Conservation (phyloP, 2,113 vertebrate species). For the Apodemus sylvaticus region DNA sequence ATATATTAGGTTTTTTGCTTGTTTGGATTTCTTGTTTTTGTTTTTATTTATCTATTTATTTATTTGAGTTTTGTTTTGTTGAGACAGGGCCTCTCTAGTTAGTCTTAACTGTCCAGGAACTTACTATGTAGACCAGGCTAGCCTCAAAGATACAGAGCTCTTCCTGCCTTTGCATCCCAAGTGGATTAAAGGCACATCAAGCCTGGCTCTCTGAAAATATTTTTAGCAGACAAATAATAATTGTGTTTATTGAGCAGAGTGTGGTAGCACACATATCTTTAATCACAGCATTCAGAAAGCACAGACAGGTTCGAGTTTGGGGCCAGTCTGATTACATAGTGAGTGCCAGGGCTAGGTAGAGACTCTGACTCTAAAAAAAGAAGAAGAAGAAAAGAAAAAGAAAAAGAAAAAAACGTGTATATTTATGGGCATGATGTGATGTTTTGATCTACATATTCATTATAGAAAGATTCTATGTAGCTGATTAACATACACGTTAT, state of each 20-base stretch:
- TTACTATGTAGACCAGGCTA: background rate
- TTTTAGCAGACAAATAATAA: background rate
- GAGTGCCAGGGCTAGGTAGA: background rate
- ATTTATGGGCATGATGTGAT: background rate
- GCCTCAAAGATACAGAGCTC: background rate
- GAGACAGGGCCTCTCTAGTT: background rate
- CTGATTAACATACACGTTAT: background rate
- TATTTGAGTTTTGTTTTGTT: background rate
- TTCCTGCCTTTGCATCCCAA: background rate
- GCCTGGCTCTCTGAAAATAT: background rate
- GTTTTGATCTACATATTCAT: constrained; percentile 2
- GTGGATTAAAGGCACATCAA: background rate
- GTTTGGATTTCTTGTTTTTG: background rate
- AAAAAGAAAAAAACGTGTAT: no score
- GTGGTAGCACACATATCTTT: background rate
- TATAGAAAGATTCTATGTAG: background rate
- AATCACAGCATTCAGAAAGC: background rate
- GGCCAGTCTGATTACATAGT: background rate
- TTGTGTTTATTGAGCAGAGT: background rate
- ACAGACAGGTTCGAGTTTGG: background rate
- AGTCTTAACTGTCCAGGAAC: background rate
- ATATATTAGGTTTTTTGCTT: no score
- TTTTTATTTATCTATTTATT: no score
- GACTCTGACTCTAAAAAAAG: background rate
- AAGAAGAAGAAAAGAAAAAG: background rate